Evolutionary conservation across 2,797 vertebrate genomes (phyloP).

Genomic region (Crypturellus tataupa): DNA sequence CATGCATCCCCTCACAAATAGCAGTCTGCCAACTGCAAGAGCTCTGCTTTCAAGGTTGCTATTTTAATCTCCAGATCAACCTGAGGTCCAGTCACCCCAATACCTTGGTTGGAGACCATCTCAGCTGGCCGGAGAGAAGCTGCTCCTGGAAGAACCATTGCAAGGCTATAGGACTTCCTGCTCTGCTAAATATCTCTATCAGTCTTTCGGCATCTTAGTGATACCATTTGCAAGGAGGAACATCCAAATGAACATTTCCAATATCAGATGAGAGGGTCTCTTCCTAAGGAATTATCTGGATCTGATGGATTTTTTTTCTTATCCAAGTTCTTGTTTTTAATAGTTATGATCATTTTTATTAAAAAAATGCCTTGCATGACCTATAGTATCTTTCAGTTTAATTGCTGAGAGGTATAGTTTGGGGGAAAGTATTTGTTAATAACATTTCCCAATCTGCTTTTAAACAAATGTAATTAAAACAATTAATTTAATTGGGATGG

Average conservation of each 20-base stretch:
- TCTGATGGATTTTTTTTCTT: not conserved
- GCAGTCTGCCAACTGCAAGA: not conserved
- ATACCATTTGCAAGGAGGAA: not conserved
- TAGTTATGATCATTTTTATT: not conserved
- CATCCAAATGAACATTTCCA: not conserved
- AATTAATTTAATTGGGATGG: too few relatives aligned
- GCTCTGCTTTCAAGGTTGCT: not conserved
- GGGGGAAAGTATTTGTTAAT: not conserved
- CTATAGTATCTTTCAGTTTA: not conserved
- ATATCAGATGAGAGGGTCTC: not conserved
- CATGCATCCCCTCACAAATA: not conserved
- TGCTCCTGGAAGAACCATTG: not conserved
- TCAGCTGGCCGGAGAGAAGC: not conserved
- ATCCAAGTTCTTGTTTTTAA: not conserved
- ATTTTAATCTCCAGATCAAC: rapidly evolving
- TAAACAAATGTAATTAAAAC: not conserved
- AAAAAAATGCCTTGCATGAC: not conserved
- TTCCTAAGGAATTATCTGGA: not conserved
- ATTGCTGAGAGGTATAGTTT: not conserved
- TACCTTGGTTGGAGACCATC: rapidly evolving
- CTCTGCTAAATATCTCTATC: not conserved
- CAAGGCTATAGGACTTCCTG: not conserved
- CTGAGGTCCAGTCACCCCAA: not conserved
- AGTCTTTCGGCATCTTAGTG: not conserved
- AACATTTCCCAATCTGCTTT: not conserved